Evolutionary conservation across 2,888 invertebrate species (phyloP), one percentile per base, ranked within the genome.

Genomic region (Chymomyza amoena): DNA sequence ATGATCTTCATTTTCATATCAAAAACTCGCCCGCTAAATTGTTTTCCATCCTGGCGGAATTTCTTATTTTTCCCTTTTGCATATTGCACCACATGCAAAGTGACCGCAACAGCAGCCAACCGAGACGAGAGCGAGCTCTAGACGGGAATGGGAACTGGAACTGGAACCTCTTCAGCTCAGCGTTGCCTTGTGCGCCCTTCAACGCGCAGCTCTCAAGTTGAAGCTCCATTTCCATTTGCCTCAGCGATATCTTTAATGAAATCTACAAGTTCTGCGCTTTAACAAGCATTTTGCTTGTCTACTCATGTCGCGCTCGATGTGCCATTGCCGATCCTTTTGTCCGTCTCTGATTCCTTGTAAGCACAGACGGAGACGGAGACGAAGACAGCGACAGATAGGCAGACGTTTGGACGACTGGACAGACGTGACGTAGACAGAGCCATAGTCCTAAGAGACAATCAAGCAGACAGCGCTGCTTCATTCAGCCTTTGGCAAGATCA

Each of bases 251-350:
- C 89, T 89, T 85, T 90, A 89, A 90, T 89, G 88, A 89, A 89
- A 89, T 89, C 90, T 88, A 84, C 89, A 90, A 89, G 90, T 89
- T 90, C 80, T 88, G 85, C 80, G 87, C 89, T 80, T 89, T 89
- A 89, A 89, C 89, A 90, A 89, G 89, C 89, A 85, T 89, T 88
- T 88, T 81, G 80, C 89, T 89, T 90, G 89, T 90, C 89, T 89
- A 84, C 90, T 89, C 89, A 88, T 84, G 87, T 84, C 81, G 75
- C 71, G 15, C 6, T 50, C 20, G 54, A 57, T 63, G 76, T 71
- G 68, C 64, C 71, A 72, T 60, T 74, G 70, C 71, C 54, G 36
- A 85, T 82, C 85, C 87, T 87, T 82, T 83, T 83, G 86, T 87
- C 76, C 72, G 73, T 54, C 54, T 16, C 60, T 57, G 73, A 73